Conservation (phyloP, 1,140 invertebrate species). For the Drosophila baimaii region DNA sequence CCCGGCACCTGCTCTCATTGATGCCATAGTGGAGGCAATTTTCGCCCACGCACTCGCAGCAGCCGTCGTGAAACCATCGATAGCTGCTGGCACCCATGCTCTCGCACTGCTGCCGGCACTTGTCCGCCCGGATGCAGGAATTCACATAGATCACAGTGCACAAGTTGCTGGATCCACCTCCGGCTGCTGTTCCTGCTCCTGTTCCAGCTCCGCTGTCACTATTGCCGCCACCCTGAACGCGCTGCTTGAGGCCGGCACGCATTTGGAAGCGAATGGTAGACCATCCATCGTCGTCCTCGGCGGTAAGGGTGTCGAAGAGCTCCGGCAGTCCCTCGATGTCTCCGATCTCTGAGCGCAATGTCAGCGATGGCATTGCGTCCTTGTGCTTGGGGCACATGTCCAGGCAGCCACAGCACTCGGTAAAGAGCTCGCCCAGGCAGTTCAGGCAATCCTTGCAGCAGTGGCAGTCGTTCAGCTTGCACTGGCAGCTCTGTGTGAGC, state of each 20-base stretch:
- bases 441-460: constrained; percentile 96
- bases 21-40: constrained; percentile 96
- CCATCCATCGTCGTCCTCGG: constrained; percentile 91
- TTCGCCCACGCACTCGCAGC: constrained; percentile 96
- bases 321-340: constrained; percentile 93
- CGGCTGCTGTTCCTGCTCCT: background rate
- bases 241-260: constrained; percentile 58
- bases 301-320: constrained; percentile 92
- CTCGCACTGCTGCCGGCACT: constrained; percentile 86
- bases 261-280: constrained; percentile 89
- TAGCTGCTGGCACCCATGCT: constrained; percentile 83
- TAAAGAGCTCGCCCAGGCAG: constrained; percentile 94
- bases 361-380: constrained; percentile 88
- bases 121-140: constrained; percentile 94
- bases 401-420: constrained; percentile 97
- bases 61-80: constrained; percentile 97
- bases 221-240: constrained; percentile 47
- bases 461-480: constrained; percentile 94
- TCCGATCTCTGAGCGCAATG: constrained; percentile 93
- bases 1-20: constrained; percentile 88
- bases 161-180: constrained; percentile 88
- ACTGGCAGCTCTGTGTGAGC: constrained; percentile 97
- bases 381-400: constrained; percentile 95
- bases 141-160: constrained; percentile 97
- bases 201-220: constrained; percentile 3